Evolutionary conservation across 2,797 vertebrate genomes (phyloP), one percentile per base, ranked within the genome.

Genomic region (Pitangus sulphuratus): DNA sequence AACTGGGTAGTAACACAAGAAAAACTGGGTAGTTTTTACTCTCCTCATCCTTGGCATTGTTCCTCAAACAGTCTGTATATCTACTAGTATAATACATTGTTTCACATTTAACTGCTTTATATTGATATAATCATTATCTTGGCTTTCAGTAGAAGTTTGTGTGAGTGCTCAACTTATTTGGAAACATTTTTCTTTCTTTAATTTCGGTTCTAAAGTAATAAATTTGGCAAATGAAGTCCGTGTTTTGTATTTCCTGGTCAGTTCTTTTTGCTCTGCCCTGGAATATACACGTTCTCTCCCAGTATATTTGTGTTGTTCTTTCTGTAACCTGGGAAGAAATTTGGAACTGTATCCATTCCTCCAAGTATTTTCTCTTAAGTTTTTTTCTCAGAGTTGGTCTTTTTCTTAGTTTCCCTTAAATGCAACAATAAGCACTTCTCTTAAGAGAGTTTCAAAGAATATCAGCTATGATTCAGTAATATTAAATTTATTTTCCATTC

Each of bases 221-320:
- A 19, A 7, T 71, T 79, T 68, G 74, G 12, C 82, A 82, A 82
- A 56, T 10, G 0, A 68, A 75, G 10, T 22, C 30, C 3, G 2
- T 50, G 12, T 68, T 86, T 81, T 68, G 0, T 61, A 28, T 88
- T 75, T 86, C 5, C 28, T 69, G 53, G 15, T 37, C 51, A 21
- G 15, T 53, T 57, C 19, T 35, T 66, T 74, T 68, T 47, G 22
- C 30, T 81, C n/a, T 81, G 19, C 13, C 24, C 20, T 57, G 28
- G 48, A 72, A 72, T 37, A n/a, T 4, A 24, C 7, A 9, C 0
- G 0, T 68, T 42, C 15, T 17, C 5, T 77, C 15, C 8, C 12
- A 47, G 9, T 24, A 9, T 44, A 28, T 61, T 84, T 54, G 12
- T 56, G 31, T 53, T 85, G 84, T 45, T 12, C 19, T 68, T 70